These are phyloP conservation scores for Rhadinocentrus ornatus DNA, from an alignment of 2,797 vertebrate genomes.

Conservation along the genomic window DNA sequence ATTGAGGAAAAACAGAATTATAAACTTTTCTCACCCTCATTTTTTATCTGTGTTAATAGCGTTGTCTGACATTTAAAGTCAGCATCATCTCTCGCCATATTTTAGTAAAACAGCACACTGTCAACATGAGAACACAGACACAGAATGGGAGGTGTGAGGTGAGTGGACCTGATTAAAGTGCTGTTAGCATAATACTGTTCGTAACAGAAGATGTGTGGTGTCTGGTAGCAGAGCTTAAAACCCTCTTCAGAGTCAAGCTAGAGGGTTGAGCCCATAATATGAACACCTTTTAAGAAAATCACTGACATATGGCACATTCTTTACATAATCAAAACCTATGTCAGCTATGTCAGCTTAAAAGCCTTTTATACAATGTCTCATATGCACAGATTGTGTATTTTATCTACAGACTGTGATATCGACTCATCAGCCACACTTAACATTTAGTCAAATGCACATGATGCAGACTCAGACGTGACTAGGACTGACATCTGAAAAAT, in stretches of 20 bases:
- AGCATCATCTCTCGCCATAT: slow-evolving; percentile 1
- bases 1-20: not conserved
- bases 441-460: slow-evolving; percentile 5
- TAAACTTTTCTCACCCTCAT: not conserved
- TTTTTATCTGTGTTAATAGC: not conserved
- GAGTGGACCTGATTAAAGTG: slow-evolving; percentile 57
- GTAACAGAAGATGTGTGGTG: slow-evolving; percentile 40
- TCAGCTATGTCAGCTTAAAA: not conserved
- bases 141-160: slow-evolving; percentile 17
- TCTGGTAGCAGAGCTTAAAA: slow-evolving; percentile 52
- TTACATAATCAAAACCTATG: slow-evolving; percentile 4
- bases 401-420: not conserved
- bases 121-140: slow-evolving; percentile 28
- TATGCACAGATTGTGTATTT: not conserved
- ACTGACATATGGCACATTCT: not conserved
- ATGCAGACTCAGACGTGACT: not conserved
- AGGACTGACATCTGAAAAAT: not conserved
- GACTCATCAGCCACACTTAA: not conserved
- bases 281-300: slow-evolving; percentile 3
- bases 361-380: not conserved
- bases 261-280: slow-evolving; percentile 20
- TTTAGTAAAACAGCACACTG: slow-evolving; percentile 2
- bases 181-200: slow-evolving; percentile 47
- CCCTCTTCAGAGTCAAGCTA: slow-evolving; percentile 26
- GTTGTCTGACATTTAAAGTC: slow-evolving; percentile 8